phyloP scores from a whole-genome alignment of 2,888 invertebrate genomes.

The Microdon myrmicae region DNA sequence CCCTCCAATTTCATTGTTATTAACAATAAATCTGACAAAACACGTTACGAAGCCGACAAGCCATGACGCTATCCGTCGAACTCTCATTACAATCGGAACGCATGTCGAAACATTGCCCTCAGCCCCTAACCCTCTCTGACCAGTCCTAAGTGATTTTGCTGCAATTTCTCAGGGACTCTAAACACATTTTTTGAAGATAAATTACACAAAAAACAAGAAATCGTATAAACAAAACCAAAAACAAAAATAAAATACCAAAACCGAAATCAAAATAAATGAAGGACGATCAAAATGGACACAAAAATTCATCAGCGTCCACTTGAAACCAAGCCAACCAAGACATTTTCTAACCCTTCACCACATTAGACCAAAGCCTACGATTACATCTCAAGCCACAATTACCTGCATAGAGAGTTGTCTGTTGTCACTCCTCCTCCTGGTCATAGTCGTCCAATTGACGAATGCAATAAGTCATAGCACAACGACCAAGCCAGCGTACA shows the following conservation, averaged over 20 bases:
- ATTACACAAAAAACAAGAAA: slow-evolving; percentile 16
- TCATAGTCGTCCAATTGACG: too few relatives aligned
- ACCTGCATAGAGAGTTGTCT: too few relatives aligned
- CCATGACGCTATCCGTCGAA: slow-evolving; percentile 12
- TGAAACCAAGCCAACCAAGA: slow-evolving; percentile 1
- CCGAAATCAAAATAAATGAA: too few relatives aligned
- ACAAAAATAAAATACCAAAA: slow-evolving; percentile 7
- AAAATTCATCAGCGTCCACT: slow-evolving; percentile 19
- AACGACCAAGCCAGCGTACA: too few relatives aligned
- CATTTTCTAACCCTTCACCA: too few relatives aligned
- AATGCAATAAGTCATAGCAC: too few relatives aligned
- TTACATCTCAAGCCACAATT: too few relatives aligned
- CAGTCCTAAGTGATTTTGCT: slow-evolving; percentile 25
- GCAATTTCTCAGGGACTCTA: slow-evolving; percentile 30
- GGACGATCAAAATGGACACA: too few relatives aligned
- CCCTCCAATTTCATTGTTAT: slow-evolving; percentile 24
- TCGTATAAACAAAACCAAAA: not conserved
- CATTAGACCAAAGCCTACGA: too few relatives aligned
- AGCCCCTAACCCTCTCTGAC: slow-evolving; percentile 1
- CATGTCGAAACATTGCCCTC: slow-evolving; percentile 24
- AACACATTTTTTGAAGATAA: slow-evolving; percentile 14
- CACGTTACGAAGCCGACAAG: slow-evolving; percentile 18
- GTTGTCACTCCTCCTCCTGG: too few relatives aligned
- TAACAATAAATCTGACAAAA: slow-evolving; percentile 18
- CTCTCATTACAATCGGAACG: slow-evolving; percentile 6